phyloP scores from a whole-genome alignment of 1,140 invertebrate genomes.

The Phortica variegata region DNA sequence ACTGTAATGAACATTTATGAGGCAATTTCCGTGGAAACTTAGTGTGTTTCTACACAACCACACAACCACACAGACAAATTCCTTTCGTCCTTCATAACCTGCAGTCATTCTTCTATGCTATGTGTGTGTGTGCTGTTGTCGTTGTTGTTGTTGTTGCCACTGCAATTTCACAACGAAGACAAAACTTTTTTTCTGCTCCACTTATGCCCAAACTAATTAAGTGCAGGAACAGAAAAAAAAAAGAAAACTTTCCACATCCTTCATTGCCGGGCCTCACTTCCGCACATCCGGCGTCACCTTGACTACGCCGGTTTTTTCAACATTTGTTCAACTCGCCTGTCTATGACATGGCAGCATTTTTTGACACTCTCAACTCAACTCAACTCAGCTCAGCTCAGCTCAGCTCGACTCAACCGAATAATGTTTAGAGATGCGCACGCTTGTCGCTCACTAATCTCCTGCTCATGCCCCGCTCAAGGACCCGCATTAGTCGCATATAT shows the following conservation, averaged over 20 bases:
- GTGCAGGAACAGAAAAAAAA: too few species aligned
- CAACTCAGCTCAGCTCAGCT: too few species aligned
- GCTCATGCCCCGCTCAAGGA: too few species aligned
- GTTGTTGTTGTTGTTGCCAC: slow-evolving; percentile 18
- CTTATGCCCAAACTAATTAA: slow-evolving; percentile 55
- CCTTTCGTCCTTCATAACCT: not conserved
- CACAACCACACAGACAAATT: slow-evolving; percentile 7
- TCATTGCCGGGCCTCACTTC: slow-evolving; percentile 22
- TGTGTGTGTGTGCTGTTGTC: slow-evolving; percentile 2
- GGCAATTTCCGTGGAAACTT: slow-evolving; percentile 47
- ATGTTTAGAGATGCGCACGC: not conserved
- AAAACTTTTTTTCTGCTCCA: slow-evolving; percentile 49
- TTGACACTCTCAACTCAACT: slow-evolving; percentile 20
- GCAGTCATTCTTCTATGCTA: not conserved
- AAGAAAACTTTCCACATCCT: slow-evolving; percentile 51
- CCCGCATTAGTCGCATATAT: slow-evolving; percentile 25
- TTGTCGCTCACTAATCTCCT: slow-evolving; percentile 8
- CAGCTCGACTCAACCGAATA: not conserved
- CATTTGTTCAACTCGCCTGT: slow-evolving; percentile 9
- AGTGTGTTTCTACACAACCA: too few species aligned
- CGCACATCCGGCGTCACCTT: slow-evolving; percentile 10
- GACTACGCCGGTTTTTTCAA: slow-evolving; percentile 23
- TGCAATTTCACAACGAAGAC: slow-evolving; percentile 19
- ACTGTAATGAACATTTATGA: slow-evolving; percentile 53
- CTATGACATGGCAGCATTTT: slow-evolving; percentile 37